Conservation (phyloP, 2,888 invertebrate species). For the Cheilosia scutellata region DNA sequence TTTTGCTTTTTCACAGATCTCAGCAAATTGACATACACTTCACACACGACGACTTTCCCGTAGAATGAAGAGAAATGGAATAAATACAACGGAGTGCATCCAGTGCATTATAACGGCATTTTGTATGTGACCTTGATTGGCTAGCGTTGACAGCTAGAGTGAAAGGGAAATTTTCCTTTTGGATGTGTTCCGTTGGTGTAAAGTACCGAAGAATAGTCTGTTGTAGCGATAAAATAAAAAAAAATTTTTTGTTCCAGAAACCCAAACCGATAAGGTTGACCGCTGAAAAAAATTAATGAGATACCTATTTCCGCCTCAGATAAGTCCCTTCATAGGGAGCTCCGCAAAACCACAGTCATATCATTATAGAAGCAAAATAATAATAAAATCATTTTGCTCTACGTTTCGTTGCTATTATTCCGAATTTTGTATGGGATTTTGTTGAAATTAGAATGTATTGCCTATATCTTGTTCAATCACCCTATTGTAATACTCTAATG, state of each 20-base stretch:
- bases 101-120: conserved; percentile 72
- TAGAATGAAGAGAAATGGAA: conserved; percentile 49
- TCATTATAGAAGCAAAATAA: no score
- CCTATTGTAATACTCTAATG: no score
- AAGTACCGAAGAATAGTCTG: background rate
- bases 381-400: no score
- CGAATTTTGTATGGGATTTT: no score
- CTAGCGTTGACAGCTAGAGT: conserved; percentile 45
- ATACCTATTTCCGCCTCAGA: no score
- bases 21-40: conserved; percentile 56
- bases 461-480: no score
- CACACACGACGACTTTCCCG: conserved; percentile 51
- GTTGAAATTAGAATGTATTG: no score
- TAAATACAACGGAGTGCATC: conserved; percentile 65
- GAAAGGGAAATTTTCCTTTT: conserved; percentile 51
- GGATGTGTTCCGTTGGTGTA: conserved; percentile 42
- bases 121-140: conserved; percentile 67
- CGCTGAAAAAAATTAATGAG: no score
- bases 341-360: no score
- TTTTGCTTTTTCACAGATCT: conserved; percentile 26
- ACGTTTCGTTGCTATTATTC: no score
- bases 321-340: no score
- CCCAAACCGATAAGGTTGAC: no score
- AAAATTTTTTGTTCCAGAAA: background rate
- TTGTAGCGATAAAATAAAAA: background rate